phyloP scores from a whole-genome alignment of 2,113 vertebrate genomes.

The Chionis minor region DNA sequence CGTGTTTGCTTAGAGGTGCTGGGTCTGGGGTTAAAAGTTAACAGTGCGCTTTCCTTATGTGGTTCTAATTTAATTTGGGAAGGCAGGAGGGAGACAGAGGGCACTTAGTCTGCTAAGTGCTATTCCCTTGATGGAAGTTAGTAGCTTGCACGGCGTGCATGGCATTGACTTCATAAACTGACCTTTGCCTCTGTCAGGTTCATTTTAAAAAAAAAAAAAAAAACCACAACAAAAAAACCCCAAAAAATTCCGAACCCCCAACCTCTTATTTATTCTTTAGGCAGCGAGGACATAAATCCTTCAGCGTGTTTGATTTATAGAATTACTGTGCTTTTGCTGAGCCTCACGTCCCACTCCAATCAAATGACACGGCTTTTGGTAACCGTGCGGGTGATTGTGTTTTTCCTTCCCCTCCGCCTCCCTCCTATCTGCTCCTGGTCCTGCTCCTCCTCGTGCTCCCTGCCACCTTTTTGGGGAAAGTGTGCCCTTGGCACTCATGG shows the following conservation, averaged over 20 bases:
- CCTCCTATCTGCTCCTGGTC: neutral
- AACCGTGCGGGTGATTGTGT: neutral
- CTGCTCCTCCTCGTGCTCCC: rapidly evolving
- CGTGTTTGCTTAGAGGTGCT: neutral
- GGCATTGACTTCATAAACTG: neutral
- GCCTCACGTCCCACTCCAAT: neutral
- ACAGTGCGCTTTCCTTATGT: neutral
- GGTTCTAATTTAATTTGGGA: slow-evolving; percentile 28
- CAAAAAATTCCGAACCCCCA: neutral
- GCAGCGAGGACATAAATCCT: neutral
- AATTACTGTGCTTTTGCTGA: slow-evolving; percentile 33
- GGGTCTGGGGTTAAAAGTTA: slow-evolving; percentile 10
- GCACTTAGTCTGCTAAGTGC: slow-evolving; percentile 9
- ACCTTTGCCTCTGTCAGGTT: slow-evolving; percentile 1
- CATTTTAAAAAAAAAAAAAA: neutral
- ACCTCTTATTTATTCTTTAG: slow-evolving; percentile 14
- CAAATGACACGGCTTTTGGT: neutral
- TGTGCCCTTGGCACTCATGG: neutral
- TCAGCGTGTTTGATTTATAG: neutral
- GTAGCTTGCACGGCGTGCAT: neutral
- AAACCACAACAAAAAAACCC: no score
- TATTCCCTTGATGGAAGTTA: slow-evolving; percentile 7
- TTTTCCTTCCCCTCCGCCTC: neutral
- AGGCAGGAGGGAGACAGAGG: slow-evolving; percentile 24
- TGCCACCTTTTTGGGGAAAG: neutral